Base-by-base conservation (phyloP, 1,140 invertebrate species). In the Ceratosolen fusciceps region DNA sequence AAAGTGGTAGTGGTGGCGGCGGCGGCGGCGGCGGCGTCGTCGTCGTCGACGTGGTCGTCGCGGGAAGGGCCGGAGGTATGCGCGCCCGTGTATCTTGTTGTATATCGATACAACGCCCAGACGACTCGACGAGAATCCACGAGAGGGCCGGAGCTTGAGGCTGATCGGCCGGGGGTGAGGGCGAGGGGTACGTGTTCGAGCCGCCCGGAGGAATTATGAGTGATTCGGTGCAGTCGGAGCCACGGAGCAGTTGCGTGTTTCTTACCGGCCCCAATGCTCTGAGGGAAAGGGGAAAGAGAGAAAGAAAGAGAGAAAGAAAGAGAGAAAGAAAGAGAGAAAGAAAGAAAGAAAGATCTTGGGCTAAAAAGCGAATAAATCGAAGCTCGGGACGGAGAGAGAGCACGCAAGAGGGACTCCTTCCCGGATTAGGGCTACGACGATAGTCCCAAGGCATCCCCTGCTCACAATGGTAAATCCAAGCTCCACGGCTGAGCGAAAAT, bases 121-220 rank as follows among this genome's bases (percentile, higher is more conserved):
- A 16, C 68, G 7, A 34, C 2, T 49, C 29, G 31, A 31, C 19
- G n/a, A n/a, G n/a, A n/a, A n/a, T n/a, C n/a, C n/a, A n/a, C n/a
- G n/a, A n/a, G n/a, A n/a, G n/a, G n/a, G n/a, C n/a, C n/a, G n/a
- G n/a, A n/a, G n/a, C n/a, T n/a, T n/a, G n/a, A n/a, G n/a, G n/a
- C n/a, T n/a, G n/a, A n/a, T n/a, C n/a, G n/a, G n/a, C n/a, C 21
- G 31, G 9, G 9, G 26, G 26, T 19, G 37, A 74, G n/a, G n/a
- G 31, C 3, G 19, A 47, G 16, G n/a, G 24, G 43, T 60, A 73
- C 52, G 49, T 31, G 49, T 3, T 37, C 56, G 21, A 1, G 14
- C 12, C 14, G 29, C 5, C 14, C 2, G 19, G 39, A 31, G 26
- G 74, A 76, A 76, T 76, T 67, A 76, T 77, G 65, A 77, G 37